phyloP scores from a whole-genome alignment of 2,797 vertebrate genomes.

The Thamnophis elegans region DNA sequence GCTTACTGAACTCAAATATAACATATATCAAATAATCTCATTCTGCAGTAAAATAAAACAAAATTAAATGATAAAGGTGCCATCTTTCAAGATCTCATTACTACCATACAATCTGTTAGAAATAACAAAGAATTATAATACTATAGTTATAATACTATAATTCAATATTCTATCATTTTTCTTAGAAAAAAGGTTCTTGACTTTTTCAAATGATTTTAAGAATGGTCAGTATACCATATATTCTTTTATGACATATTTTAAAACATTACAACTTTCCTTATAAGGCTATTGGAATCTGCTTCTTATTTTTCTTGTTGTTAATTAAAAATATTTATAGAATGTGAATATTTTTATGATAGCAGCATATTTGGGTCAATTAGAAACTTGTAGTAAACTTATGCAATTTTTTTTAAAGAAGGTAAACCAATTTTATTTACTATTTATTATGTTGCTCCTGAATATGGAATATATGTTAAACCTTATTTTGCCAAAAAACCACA shows the following conservation, averaged over 20 bases:
- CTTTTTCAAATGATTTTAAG: constrained; percentile 25
- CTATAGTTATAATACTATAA: neutral
- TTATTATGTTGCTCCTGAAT: constrained; percentile 43
- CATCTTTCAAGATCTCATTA: constrained; percentile 16
- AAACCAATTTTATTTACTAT: constrained; percentile 39
- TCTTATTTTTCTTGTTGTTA: neutral
- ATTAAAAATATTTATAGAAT: neutral
- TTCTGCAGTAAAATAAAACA: constrained; percentile 35
- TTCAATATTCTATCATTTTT: neutral
- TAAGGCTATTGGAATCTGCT: constrained; percentile 1
- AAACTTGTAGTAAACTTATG: neutral
- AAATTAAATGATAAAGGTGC: constrained; percentile 46
- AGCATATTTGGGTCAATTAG: neutral
- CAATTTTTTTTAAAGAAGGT: constrained; percentile 32
- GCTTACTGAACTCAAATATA: constrained; percentile 36
- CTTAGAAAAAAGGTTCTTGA: constrained; percentile 15
- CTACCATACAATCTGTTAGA: neutral
- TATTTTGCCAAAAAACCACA: constrained; percentile 60
- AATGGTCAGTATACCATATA: constrained; percentile 31
- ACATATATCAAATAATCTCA: constrained; percentile 31
- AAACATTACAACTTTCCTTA: constrained; percentile 14
- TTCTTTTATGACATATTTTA: constrained; percentile 29
- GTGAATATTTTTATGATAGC: neutral
- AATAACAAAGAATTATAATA: neutral
- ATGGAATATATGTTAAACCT: constrained; percentile 43